A percentile compares a stretch with the other conserved stretches of the same genome.
phyloP scores from a whole-genome alignment of 2,797 vertebrate genomes.

The Rhabdomys pumilio region DNA sequence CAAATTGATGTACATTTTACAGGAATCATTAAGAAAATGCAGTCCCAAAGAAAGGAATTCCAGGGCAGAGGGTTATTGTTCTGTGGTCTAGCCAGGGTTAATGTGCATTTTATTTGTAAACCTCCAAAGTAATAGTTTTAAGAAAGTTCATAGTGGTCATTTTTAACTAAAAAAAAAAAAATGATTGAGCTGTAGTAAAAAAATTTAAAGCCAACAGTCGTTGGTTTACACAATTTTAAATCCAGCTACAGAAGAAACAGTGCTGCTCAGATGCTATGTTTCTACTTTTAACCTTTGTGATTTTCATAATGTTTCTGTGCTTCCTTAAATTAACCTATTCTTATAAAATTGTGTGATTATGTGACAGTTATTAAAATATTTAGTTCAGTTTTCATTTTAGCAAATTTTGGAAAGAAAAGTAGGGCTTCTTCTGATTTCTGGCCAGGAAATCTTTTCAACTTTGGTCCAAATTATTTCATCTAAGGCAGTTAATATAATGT shows the following conservation, averaged over 20 bases:
- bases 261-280: neutral
- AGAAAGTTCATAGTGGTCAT: neutral
- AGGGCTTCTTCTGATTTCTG: constrained; percentile 1
- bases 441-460: neutral
- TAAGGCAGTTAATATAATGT: neutral
- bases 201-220: neutral
- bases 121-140: constrained; percentile 4
- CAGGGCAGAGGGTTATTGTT: neutral
- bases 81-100: neutral
- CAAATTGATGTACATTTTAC: constrained; percentile 16
- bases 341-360: neutral
- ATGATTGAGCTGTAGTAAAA: neutral
- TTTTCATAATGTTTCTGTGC: constrained; percentile 40
- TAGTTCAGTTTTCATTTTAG: constrained; percentile 21
- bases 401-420: neutral
- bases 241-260: neutral
- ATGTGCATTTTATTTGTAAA: neutral
- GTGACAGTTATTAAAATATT: neutral
- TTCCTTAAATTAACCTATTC: constrained; percentile 1
- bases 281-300: neutral
- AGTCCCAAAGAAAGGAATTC: neutral
- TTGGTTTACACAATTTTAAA: constrained; percentile 26
- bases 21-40: neutral
- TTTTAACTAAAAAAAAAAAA: constrained; percentile 6
- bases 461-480: constrained; percentile 30